Percentiles rank a stretch among this genome's conserved stretches.
Conservation (phyloP, 2,113 vertebrate genomes). For the Tinamus guttatus region DNA sequence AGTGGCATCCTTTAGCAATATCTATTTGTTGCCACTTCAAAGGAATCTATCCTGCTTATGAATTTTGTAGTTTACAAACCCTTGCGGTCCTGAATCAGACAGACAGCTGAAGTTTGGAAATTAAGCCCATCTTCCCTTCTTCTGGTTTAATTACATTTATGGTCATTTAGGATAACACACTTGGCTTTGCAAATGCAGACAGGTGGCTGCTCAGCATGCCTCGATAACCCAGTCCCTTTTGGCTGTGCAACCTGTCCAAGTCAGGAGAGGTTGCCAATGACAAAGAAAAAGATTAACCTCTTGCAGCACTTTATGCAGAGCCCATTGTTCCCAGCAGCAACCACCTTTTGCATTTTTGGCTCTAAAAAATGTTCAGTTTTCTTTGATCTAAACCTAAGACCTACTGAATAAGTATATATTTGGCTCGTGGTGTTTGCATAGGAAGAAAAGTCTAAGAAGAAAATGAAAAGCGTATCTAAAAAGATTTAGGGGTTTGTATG, state of each 20-base stretch:
- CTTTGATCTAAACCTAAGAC: not conserved
- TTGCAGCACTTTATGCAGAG: not conserved
- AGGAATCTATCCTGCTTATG: not conserved
- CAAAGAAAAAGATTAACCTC: not conserved
- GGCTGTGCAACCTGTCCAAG: not conserved
- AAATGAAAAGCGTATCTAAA: not conserved
- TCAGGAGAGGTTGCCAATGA: not conserved
- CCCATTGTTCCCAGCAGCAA: not conserved
- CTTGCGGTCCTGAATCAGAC: accelerated
- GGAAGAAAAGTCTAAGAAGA: not conserved
- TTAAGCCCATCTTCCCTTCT: not conserved
- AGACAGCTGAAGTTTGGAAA: not conserved
- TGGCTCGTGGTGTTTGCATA: not conserved
- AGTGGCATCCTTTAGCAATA: not conserved
- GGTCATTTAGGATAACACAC: not conserved
- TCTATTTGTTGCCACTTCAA: not conserved
- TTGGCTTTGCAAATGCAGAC: not conserved
- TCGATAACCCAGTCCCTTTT: not conserved
- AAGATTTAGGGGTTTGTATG: not conserved
- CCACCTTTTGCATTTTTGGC: not conserved
- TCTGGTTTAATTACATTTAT: not conserved
- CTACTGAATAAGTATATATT: not conserved
- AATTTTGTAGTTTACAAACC: not conserved
- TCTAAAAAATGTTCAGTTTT: not conserved
- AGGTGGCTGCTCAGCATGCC: not conserved